Percentiles rank a stretch among this genome's conserved stretches.
These are phyloP conservation scores for Acipenser ruthenus DNA, from an alignment of 2,797 vertebrate species.

Conservation along the genomic window DNA sequence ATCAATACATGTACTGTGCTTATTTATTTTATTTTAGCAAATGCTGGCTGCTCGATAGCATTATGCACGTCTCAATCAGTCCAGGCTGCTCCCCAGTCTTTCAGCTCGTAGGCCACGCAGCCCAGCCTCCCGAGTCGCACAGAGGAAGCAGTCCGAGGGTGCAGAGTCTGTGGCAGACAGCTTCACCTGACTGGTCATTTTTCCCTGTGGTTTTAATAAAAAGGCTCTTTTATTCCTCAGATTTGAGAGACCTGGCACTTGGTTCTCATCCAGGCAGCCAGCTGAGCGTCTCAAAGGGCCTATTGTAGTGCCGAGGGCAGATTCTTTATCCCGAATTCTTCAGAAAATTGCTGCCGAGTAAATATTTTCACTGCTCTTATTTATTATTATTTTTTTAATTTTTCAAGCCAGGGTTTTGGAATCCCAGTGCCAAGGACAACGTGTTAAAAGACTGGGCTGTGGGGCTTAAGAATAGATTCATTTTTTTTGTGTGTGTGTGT, in stretches of 20 bases:
- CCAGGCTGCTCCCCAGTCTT: no score
- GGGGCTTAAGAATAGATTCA: background rate
- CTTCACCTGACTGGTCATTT: slow-evolving; percentile 16
- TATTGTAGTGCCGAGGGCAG: slow-evolving; percentile 60
- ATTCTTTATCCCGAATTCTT: slow-evolving; percentile 49
- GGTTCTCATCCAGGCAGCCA: slow-evolving; percentile 45
- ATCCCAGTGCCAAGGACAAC: background rate
- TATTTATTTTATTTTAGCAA: no score
- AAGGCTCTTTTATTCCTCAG: slow-evolving; percentile 37
- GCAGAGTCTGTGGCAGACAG: no score
- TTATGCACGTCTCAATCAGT: no score
- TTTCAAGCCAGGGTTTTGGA: slow-evolving; percentile 35
- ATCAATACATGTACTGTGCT: no score
- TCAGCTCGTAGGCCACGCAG: no score
- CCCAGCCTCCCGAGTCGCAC: no score
- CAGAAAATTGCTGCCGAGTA: slow-evolving; percentile 54
- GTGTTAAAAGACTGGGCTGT: background rate
- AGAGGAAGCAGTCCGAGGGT: no score
- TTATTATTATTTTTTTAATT: slow-evolving; percentile 32
- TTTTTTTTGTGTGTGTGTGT: background rate
- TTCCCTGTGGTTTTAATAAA: slow-evolving; percentile 36
- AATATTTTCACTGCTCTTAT: slow-evolving; percentile 57
- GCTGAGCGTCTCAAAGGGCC: slow-evolving; percentile 51
- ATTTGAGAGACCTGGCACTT: slow-evolving; percentile 49
- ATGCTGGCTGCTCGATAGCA: no score